phyloP scores from a whole-genome alignment of 1,140 invertebrate genomes.

The Drosophila virilis region DNA sequence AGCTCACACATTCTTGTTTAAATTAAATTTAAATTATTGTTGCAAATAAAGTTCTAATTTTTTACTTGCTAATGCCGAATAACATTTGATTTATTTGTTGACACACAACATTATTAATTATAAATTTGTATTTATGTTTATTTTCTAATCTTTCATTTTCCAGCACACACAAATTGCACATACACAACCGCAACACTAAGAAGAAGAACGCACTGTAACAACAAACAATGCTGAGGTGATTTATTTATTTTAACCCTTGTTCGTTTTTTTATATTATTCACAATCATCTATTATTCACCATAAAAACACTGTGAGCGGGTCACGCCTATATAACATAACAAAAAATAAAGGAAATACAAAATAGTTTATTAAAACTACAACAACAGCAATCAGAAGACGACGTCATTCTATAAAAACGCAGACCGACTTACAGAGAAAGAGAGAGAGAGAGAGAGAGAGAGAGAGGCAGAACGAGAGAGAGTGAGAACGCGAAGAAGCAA shows the following conservation, averaged over 20 bases:
- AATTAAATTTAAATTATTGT: no score
- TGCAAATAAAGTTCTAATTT: no score
- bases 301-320: conserved; percentile 7
- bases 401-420: conserved; percentile 57
- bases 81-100: no score
- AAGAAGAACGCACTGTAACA: conserved; percentile 23
- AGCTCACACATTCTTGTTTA: no score
- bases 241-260: conserved; percentile 1
- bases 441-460: conserved; percentile 35
- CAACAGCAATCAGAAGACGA: conserved; percentile 52
- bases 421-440: conserved; percentile 10
- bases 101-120: background rate
- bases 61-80: no score
- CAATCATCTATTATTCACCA: background rate
- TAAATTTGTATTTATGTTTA: conserved; percentile 16
- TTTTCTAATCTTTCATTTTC: conserved; percentile 15
- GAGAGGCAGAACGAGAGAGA: conserved; percentile 23
- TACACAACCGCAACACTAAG: conserved; percentile 8
- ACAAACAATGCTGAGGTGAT: conserved; percentile 39
- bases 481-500: conserved; percentile 33
- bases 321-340: conserved; percentile 3
- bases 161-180: conserved; percentile 15
- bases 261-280: conserved; percentile 15
- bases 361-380: conserved; percentile 17
- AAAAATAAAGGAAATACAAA: conserved; percentile 11